Conservation (phyloP, 2,113 vertebrate genomes). For the Lamprotornis superbus region DNA sequence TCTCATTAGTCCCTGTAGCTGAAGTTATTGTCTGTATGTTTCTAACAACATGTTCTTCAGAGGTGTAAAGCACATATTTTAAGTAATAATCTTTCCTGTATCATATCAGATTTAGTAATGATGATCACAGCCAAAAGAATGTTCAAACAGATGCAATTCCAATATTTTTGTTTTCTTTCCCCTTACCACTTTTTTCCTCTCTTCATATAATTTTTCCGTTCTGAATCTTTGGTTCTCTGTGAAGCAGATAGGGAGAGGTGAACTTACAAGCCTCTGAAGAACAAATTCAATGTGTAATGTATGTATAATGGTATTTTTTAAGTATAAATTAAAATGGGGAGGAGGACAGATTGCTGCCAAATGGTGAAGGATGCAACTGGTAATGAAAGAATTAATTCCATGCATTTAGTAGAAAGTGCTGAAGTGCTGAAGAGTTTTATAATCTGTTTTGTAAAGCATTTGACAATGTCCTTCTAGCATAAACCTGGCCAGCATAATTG, state of each 20-base stretch:
- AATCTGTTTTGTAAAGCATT: slow-evolving; percentile 36
- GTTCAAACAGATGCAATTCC: neutral
- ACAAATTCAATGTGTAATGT: neutral
- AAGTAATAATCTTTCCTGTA: neutral
- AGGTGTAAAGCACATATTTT: neutral
- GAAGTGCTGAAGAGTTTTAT: slow-evolving; percentile 36
- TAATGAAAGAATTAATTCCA: slow-evolving; percentile 37
- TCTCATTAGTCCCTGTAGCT: neutral
- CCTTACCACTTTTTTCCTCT: neutral
- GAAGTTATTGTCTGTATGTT: neutral
- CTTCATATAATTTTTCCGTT: neutral
- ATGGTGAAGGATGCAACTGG: neutral
- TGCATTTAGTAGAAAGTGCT: slow-evolving; percentile 8
- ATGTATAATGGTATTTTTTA: neutral
- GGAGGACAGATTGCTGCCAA: neutral
- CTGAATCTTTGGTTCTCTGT: neutral
- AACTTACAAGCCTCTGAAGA: neutral
- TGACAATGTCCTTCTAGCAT: neutral
- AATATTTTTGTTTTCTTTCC: neutral
- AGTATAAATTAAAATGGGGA: neutral
- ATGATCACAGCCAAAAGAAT: neutral
- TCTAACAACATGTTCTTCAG: neutral
- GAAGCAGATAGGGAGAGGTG: neutral
- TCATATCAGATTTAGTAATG: neutral
- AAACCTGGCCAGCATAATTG: slow-evolving; percentile 25